Conservation (phyloP, 2,113 vertebrate species). For the Ivindomyrus marchei region DNA sequence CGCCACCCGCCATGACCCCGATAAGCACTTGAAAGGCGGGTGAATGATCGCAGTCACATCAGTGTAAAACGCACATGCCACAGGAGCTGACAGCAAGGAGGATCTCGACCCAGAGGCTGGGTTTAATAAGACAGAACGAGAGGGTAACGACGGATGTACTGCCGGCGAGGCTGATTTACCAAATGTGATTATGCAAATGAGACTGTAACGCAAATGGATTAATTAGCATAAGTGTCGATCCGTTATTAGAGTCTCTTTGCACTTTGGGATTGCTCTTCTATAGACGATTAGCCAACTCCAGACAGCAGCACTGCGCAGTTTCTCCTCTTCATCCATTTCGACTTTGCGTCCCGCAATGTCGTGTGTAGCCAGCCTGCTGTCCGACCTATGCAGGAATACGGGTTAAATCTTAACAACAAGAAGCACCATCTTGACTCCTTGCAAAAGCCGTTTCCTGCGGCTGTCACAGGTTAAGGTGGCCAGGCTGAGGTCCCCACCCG, state of each 20-base stretch:
- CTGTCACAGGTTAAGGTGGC: background rate
- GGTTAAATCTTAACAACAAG: background rate
- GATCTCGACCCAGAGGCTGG: background rate
- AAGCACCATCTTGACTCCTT: background rate
- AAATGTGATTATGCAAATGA: constrained; percentile 9
- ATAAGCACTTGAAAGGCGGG: background rate
- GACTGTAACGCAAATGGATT: background rate
- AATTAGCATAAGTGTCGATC: constrained; percentile 9
- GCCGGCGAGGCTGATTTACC: background rate
- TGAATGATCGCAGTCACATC: background rate
- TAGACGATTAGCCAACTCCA: background rate
- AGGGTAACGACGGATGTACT: background rate
- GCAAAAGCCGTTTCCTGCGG: background rate
- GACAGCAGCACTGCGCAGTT: background rate
- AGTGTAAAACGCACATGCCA: background rate
- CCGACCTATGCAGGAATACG: background rate
- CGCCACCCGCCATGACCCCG: background rate
- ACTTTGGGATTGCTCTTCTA: background rate
- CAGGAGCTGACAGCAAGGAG: background rate
- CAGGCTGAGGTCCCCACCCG: background rate
- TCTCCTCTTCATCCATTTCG: background rate
- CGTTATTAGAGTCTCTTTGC: background rate
- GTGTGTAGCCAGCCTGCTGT: background rate
- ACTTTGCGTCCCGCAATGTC: background rate
- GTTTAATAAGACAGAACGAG: background rate